Conservation (phyloP, 2,888 invertebrate genomes). For the Mylabris sibirica region DNA sequence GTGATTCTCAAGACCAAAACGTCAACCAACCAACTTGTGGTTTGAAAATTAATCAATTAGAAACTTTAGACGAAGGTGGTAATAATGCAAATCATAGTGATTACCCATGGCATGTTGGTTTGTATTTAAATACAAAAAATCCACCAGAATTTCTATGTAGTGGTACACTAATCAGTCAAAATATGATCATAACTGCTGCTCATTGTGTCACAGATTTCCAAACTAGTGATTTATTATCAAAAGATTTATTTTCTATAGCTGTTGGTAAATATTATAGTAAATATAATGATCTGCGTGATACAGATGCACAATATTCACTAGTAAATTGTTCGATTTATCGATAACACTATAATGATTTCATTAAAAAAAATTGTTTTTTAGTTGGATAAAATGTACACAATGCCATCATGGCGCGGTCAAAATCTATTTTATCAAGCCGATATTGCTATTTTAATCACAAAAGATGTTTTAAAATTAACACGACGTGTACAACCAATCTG, state of each 20-base stretch:
- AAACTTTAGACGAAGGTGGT: slow-evolving; percentile 49
- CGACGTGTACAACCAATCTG: slow-evolving; percentile 24
- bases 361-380: background rate
- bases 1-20: background rate
- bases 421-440: slow-evolving; percentile 7
- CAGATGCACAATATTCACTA: slow-evolving; percentile 10
- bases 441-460: slow-evolving; percentile 24
- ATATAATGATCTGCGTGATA: slow-evolving; percentile 14
- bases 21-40: slow-evolving; percentile 46
- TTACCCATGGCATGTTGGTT: slow-evolving; percentile 44
- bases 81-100: slow-evolving; percentile 44
- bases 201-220: slow-evolving; percentile 17
- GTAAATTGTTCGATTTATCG: background rate
- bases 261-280: slow-evolving; percentile 22
- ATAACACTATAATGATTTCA: background rate
- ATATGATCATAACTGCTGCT: slow-evolving; percentile 15
- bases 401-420: slow-evolving; percentile 15
- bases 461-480: slow-evolving; percentile 16
- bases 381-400: slow-evolving; percentile 1
- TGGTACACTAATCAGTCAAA: slow-evolving; percentile 49
- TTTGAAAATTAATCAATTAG: slow-evolving; percentile 45
- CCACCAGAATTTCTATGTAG: slow-evolving; percentile 46
- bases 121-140: slow-evolving; percentile 40
- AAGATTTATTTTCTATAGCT: slow-evolving; percentile 17
- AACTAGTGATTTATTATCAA: background rate